Conservation (phyloP, 2,113 vertebrate species). For the Prionailurus bengalensis region DNA sequence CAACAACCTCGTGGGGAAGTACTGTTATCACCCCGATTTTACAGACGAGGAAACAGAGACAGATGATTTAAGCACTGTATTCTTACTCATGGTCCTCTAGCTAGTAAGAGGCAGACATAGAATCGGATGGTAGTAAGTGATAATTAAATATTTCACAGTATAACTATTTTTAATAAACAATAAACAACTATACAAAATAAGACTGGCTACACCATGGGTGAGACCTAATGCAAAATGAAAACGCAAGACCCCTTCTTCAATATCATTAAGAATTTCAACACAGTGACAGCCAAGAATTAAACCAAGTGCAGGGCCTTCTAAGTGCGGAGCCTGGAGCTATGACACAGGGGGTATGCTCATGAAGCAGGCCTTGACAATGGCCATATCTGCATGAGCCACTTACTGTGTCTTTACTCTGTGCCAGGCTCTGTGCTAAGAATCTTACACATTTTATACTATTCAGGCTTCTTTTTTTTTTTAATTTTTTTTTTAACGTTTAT, state of each 20-base stretch:
- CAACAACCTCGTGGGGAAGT: background rate
- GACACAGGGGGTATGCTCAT: accelerated
- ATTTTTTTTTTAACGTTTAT: too few relatives aligned
- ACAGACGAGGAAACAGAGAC: background rate
- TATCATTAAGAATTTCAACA: constrained; percentile 25
- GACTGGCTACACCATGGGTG: background rate
- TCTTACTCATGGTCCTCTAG: background rate
- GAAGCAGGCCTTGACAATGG: background rate
- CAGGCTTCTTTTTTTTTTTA: background rate
- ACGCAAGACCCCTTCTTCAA: background rate
- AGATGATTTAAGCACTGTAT: background rate
- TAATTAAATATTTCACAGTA: background rate
- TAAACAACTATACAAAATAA: background rate
- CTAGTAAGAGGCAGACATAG: background rate
- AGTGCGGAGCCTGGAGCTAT: background rate
- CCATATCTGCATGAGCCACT: too few relatives aligned
- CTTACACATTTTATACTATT: background rate
- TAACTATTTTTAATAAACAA: constrained; percentile 40
- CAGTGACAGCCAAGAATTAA: background rate
- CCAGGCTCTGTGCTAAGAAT: background rate
- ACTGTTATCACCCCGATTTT: background rate
- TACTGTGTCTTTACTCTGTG: background rate
- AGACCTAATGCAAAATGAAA: background rate
- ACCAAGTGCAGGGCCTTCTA: background rate
- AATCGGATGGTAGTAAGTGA: background rate